Conservation (phyloP, 2,888 invertebrate genomes). For the Meiosimyza decipiens region DNA sequence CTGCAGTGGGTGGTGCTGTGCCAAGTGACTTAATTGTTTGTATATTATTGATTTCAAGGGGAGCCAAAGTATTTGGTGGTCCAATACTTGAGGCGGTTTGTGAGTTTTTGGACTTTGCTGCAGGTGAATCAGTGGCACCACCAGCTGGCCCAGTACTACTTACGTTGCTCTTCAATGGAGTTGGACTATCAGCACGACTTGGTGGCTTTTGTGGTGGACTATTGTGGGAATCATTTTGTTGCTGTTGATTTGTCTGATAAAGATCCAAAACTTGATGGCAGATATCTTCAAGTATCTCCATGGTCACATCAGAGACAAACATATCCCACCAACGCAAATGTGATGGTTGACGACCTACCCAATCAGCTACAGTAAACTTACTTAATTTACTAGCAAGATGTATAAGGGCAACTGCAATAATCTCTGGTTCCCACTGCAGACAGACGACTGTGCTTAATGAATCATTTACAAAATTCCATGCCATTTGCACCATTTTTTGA, state of each 20-base stretch:
- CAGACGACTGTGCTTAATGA: conserved; percentile 96
- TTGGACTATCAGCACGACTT: conserved; percentile 73
- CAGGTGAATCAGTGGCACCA: conserved; percentile 45
- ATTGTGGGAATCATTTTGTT: conserved; percentile 68
- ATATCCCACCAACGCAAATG: conserved; percentile 97
- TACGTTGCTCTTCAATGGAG: conserved; percentile 46
- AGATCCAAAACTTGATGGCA: conserved; percentile 95
- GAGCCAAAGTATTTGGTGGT: background rate
- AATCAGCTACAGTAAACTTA: conserved; percentile 94
- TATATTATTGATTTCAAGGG: conserved; percentile 56
- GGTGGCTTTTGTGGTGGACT: conserved; percentile 71
- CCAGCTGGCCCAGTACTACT: conserved; percentile 19
- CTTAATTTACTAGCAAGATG: conserved; percentile 96
- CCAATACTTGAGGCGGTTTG: conserved; percentile 2
- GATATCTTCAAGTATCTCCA: conserved; percentile 95
- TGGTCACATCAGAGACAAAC: conserved; percentile 94
- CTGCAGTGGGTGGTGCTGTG: conserved; percentile 42
- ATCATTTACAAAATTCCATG: conserved; percentile 99
- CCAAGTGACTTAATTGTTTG: conserved; percentile 60
- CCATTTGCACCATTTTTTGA: conserved; percentile 98
- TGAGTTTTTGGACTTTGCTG: conserved; percentile 41
- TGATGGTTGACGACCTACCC: conserved; percentile 82
- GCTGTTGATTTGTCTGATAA: conserved; percentile 78
- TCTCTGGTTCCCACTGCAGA: conserved; percentile 99
- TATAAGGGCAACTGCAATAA: conserved; percentile 96